Evolutionary conservation across 2,797 vertebrate genomes (phyloP), one percentile per base, ranked within the genome.

Genomic region (Fratercula arctica): DNA sequence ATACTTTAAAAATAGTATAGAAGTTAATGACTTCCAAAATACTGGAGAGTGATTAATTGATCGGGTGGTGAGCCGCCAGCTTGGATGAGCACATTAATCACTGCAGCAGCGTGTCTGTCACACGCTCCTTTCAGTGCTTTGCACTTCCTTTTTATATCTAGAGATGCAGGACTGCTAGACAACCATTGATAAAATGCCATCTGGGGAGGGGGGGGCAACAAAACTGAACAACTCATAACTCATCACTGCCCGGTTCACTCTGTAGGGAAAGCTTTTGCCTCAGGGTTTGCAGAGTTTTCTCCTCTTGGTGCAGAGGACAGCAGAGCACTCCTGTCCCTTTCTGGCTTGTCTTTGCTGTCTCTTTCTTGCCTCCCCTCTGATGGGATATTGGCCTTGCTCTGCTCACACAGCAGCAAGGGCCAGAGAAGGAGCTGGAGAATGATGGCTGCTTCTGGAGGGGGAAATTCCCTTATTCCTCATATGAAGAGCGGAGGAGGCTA

Each of bases 1-100:
- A 78, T 69, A 57, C 5, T 3, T 85, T 69, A 28, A 89, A 93
- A 96, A 69, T 80, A 24, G 9, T 60, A 64, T 19, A 73, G 78
- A 95, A 92, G 89, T 76, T 89, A 96, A 87, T 78, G 74, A 89
- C 56, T 90, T 96, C 93, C 91, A 96, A 96, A 96, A 90, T 75
- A 86, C 70, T 87, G 35, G 80, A 54, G 50, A 85, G 76, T 96
- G 97, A 97, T 97, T 93, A 97, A 98, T 97, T 88, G 89, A 73
- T 37, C 86, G n/a, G 25, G 8, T 78, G 37, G 67, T 83, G 87
- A 96, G 74, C 26, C 69, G 66, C 75, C 26, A 35, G 85, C 48
- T 91, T 80, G 70, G 63, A 96, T 89, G 74, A 95, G 53, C 73
- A 91, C 97, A 96, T 98, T 97, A 97, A 98, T 98, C 97, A 98